A percentile compares a stretch with the other conserved stretches of the same genome.
Conservation (phyloP, 2,113 vertebrate species). For the Vidua chalybeata region DNA sequence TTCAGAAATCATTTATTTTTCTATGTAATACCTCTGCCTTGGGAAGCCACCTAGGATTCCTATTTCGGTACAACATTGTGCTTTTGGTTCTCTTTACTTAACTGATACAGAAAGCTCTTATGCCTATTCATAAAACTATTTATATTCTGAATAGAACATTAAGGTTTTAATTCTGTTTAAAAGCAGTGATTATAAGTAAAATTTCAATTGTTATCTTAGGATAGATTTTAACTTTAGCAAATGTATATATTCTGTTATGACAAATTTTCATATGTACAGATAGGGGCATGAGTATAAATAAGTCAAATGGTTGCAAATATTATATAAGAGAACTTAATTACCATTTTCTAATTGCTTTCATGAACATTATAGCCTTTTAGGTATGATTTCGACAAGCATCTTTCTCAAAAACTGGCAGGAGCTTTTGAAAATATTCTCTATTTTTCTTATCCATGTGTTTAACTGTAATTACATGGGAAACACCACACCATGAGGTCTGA, state of each 20-base stretch:
- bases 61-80: fast-evolving
- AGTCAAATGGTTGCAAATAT: not conserved
- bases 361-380: not conserved
- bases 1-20: not conserved
- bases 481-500: not conserved
- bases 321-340: not conserved
- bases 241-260: not conserved
- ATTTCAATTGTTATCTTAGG: not conserved
- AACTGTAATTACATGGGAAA: not conserved
- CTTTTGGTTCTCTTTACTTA: not conserved
- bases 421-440: not conserved
- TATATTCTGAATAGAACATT: not conserved
- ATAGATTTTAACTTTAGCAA: not conserved
- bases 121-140: not conserved
- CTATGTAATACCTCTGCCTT: not conserved
- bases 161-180: not conserved
- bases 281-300: not conserved
- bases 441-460: not conserved
- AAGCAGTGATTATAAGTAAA: not conserved
- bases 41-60: not conserved
- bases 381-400: not conserved
- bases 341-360: not conserved
- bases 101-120: not conserved
- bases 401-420: not conserved
- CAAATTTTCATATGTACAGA: not conserved